Evolutionary conservation across 2,797 vertebrate genomes (phyloP).

Genomic region (Platalea minor): DNA sequence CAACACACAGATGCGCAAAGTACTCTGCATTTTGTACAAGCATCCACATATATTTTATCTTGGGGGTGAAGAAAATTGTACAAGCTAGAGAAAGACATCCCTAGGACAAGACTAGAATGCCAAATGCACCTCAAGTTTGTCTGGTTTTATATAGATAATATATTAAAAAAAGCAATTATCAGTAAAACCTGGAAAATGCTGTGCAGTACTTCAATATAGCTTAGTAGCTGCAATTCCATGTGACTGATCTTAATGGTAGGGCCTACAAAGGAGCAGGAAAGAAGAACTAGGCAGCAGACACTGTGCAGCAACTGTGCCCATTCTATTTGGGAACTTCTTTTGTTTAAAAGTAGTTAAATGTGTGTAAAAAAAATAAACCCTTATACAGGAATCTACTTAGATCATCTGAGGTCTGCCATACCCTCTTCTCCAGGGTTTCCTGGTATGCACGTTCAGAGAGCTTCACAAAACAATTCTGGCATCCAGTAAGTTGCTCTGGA

Average conservation of each 20-base stretch:
- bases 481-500: background rate
- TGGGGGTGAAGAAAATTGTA: background rate
- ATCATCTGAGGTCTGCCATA: background rate
- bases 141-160: background rate
- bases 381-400: background rate
- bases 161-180: background rate
- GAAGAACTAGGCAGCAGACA: background rate
- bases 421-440: background rate
- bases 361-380: background rate
- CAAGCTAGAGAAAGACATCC: background rate
- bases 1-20: background rate
- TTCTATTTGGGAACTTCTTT: background rate
- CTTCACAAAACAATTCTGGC: background rate
- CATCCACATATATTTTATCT: background rate
- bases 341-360: background rate
- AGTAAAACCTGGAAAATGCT: background rate
- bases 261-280: background rate
- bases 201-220: background rate
- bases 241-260: background rate
- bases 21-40: background rate
- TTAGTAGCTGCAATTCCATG: background rate
- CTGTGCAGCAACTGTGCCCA: background rate
- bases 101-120: background rate
- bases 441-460: background rate
- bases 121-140: background rate